These are phyloP conservation scores for Macaria liturata DNA, from an alignment of 2,888 invertebrate genomes.

Conservation along the genomic window DNA sequence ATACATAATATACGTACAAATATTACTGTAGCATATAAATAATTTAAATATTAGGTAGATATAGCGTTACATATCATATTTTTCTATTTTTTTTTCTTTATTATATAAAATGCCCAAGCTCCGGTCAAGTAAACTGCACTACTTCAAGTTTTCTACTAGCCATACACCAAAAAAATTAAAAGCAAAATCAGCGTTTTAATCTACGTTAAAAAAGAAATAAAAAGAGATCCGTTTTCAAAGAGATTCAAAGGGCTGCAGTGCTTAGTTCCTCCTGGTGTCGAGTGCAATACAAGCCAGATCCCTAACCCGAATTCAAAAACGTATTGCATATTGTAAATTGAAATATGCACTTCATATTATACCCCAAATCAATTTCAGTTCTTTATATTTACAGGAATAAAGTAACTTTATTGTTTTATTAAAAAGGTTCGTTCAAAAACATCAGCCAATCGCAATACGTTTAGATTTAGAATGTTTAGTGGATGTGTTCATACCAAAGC, in stretches of 20 bases:
- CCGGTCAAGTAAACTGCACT: constrained; percentile 30
- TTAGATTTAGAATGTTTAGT: constrained; percentile 22
- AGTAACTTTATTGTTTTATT: no score
- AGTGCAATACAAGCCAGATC: constrained; percentile 53
- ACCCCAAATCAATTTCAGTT: neutral
- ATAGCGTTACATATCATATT: no score
- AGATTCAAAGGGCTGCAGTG: constrained; percentile 28
- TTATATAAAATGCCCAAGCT: constrained; percentile 38
- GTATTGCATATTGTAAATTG: constrained; percentile 35
- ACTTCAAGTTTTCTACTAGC: constrained; percentile 40
- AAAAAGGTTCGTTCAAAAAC: no score
- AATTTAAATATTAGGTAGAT: neutral
- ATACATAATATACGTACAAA: constrained; percentile 3
- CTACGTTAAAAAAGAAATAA: constrained; percentile 31
- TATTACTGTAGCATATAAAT: constrained; percentile 2
- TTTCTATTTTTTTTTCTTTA: neutral
- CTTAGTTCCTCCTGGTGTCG: constrained; percentile 32
- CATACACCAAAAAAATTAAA: constrained; percentile 47
- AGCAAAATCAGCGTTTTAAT: constrained; percentile 33
- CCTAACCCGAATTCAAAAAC: constrained; percentile 46
- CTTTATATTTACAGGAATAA: no score
- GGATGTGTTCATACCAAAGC: constrained; percentile 74
- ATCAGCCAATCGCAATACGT: constrained; percentile 53
- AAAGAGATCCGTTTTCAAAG: constrained; percentile 31
- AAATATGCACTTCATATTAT: neutral